Percentiles rank a stretch among this genome's conserved stretches.
These are phyloP conservation scores for Procavia capensis DNA, from an alignment of 2,113 vertebrate genomes.

Conservation along the genomic window DNA sequence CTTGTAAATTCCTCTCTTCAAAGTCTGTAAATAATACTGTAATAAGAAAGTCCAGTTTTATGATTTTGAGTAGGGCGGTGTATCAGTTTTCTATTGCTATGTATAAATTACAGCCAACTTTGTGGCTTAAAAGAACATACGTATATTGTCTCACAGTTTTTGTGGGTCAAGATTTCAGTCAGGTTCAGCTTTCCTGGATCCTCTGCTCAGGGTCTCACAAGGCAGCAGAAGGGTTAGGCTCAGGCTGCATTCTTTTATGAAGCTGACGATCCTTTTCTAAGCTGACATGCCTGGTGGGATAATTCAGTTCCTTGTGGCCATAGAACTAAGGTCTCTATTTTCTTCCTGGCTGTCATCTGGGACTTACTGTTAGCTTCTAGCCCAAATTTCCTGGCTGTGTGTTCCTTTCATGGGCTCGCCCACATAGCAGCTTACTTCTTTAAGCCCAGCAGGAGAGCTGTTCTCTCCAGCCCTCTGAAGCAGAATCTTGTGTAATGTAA, in stretches of 20 bases:
- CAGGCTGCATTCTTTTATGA: not conserved
- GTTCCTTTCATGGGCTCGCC: not conserved
- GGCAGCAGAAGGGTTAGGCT: not conserved
- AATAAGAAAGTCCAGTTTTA: not conserved
- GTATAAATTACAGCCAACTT: not conserved
- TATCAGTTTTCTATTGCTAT: not conserved
- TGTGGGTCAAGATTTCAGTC: not conserved
- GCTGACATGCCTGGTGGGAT: not conserved
- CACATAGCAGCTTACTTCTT: not conserved
- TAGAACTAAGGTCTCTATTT: not conserved
- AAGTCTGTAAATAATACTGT: conserved; percentile 8
- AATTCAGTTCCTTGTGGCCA: conserved; percentile 7
- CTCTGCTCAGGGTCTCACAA: not conserved
- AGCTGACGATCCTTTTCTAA: not conserved
- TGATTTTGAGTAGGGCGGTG: conserved; percentile 24
- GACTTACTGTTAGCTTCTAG: not conserved
- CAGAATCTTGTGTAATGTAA: not conserved
- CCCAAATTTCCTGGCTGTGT: not conserved
- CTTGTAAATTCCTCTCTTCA: not conserved
- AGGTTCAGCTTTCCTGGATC: not conserved
- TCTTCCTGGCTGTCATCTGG: not conserved
- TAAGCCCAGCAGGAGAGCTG: not conserved
- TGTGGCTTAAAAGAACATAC: not conserved
- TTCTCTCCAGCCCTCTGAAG: not conserved
- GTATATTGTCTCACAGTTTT: conserved; percentile 4